A percentile compares a stretch with the other conserved stretches of the same genome.
phyloP scores from a whole-genome alignment of 2,797 vertebrate species.

The Gallinago nigripennis region DNA sequence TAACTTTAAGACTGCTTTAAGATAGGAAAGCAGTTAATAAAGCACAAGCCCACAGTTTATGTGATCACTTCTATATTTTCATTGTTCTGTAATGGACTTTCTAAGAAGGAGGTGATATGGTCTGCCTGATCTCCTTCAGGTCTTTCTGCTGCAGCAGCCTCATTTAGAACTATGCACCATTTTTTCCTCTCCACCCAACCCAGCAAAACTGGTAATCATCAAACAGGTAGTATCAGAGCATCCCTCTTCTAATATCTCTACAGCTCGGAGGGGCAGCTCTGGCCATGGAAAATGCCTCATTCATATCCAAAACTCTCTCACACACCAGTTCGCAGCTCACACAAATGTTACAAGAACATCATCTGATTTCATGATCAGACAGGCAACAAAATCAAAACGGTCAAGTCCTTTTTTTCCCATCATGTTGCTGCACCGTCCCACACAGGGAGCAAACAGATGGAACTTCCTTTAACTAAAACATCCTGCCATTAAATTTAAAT shows the following conservation, averaged over 20 bases:
- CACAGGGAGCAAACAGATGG: constrained; percentile 31
- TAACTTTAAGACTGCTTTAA: constrained; percentile 60
- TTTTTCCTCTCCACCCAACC: background rate
- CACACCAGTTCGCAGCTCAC: background rate
- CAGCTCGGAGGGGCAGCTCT: background rate
- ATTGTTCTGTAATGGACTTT: background rate
- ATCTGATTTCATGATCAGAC: constrained; percentile 40
- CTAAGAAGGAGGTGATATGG: background rate
- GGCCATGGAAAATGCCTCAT: background rate
- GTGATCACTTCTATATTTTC: background rate
- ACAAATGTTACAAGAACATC: background rate
- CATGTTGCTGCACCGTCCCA: background rate
- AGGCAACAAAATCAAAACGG: constrained; percentile 54
- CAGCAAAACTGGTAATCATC: background rate
- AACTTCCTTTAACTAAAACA: constrained; percentile 43
- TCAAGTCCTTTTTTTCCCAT: background rate
- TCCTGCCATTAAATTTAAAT: constrained; percentile 78
- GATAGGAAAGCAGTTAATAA: constrained; percentile 37
- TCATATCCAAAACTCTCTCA: background rate
- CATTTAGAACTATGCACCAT: background rate
- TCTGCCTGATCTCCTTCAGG: background rate
- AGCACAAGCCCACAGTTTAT: background rate
- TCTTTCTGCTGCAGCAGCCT: background rate
- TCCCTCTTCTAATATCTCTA: background rate
- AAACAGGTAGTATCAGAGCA: background rate